Conservation (phyloP, 2,888 invertebrate genomes). For the Agriotes lineatus region DNA sequence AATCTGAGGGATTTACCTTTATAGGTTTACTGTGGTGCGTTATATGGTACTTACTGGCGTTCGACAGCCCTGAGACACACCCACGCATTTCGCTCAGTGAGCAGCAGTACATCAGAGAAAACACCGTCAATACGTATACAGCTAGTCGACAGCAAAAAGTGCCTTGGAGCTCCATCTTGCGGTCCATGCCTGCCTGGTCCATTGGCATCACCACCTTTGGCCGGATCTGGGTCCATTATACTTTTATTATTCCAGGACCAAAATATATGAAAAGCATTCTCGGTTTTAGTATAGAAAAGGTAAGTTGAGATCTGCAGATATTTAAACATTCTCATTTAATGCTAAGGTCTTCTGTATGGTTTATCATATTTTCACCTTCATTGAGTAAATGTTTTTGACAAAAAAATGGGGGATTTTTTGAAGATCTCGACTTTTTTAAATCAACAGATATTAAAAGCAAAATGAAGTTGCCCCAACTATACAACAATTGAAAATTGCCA, state of each 20-base stretch:
- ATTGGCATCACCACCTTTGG: constrained; percentile 81
- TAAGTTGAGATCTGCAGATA: too few species aligned
- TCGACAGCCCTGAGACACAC: constrained; percentile 76
- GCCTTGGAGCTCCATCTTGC: constrained; percentile 76
- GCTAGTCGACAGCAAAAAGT: constrained; percentile 68
- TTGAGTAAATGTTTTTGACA: too few species aligned
- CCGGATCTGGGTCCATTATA: constrained; percentile 81
- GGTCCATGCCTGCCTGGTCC: constrained; percentile 76
- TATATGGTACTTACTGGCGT: constrained; percentile 77
- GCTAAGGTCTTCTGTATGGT: too few species aligned
- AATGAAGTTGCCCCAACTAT: too few species aligned
- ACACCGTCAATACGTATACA: constrained; percentile 69
- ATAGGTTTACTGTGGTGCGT: constrained; percentile 72
- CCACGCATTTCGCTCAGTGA: constrained; percentile 76
- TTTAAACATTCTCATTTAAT: too few species aligned
- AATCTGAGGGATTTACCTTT: too few species aligned
- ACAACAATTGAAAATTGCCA: too few species aligned
- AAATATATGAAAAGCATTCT: constrained; percentile 79
- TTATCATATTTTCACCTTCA: too few species aligned
- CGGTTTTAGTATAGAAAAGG: constrained; percentile 76
- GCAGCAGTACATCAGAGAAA: constrained; percentile 75
- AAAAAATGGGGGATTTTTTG: too few species aligned
- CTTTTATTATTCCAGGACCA: constrained; percentile 78
- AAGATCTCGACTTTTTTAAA: too few species aligned
- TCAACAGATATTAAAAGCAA: too few species aligned